Evolutionary conservation across 92 coral and sea anemone species (phyloP).

Genomic region (Phymanthus crucifer): DNA sequence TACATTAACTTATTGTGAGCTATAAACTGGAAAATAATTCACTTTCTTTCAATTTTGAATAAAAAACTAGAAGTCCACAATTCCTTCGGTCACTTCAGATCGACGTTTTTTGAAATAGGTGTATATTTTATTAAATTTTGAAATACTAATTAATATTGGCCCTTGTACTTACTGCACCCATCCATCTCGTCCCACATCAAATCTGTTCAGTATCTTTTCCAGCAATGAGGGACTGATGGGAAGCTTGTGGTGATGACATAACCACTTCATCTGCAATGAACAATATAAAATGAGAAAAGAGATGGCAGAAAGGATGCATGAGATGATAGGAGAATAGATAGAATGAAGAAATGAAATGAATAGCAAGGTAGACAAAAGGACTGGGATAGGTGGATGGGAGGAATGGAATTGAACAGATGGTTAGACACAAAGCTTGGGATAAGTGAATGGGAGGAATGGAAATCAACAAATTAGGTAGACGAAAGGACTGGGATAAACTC

Average conservation of each 20-base stretch:
- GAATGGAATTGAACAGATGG: background rate
- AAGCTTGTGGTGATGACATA: constrained; percentile 61
- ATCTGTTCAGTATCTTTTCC: constrained; percentile 57
- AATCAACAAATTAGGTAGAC: background rate
- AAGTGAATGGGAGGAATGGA: background rate
- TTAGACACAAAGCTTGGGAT: background rate
- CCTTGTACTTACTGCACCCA: constrained; percentile 50
- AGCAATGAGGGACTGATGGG: constrained; percentile 49
- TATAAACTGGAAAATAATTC: too few relatives aligned
- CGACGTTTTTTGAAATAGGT: too few relatives aligned
- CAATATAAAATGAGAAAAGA: background rate
- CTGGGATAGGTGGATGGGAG: background rate
- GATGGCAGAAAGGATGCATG: background rate
- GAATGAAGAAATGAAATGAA: background rate
- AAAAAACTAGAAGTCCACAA: too few relatives aligned
- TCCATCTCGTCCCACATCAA: constrained; percentile 64
- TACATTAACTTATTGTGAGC: too few relatives aligned
- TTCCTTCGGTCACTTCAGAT: too few relatives aligned
- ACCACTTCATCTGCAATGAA: constrained; percentile 48
- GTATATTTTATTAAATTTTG: too few relatives aligned
- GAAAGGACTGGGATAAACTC: too few relatives aligned
- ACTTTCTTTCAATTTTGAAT: too few relatives aligned
- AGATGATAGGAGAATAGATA: background rate
- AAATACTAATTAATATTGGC: background rate
- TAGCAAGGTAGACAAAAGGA: background rate